Percentiles rank a stretch among this genome's conserved stretches.
These are phyloP conservation scores for Watsonalla binaria DNA, from an alignment of 2,888 invertebrate species.

Conservation along the genomic window DNA sequence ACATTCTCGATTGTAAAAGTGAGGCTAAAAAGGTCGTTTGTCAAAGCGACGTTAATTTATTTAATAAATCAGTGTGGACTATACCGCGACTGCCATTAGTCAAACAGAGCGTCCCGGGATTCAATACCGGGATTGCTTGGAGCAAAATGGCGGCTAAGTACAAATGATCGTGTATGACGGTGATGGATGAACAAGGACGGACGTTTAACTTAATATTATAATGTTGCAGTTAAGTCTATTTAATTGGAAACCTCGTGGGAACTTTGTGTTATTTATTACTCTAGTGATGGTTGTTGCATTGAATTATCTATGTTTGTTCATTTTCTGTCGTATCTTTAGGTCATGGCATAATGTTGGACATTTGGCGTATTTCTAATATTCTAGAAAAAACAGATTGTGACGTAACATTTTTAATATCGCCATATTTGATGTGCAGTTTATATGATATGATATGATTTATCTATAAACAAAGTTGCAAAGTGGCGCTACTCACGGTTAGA, in stretches of 20 bases:
- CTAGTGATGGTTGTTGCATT: neutral
- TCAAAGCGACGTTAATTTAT: slow-evolving; percentile 64
- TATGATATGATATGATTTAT: too few species aligned
- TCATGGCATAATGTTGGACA: neutral
- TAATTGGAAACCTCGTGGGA: slow-evolving; percentile 19
- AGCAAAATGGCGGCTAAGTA: slow-evolving; percentile 38
- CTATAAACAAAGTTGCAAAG: too few species aligned
- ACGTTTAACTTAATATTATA: slow-evolving; percentile 33
- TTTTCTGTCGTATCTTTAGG: neutral
- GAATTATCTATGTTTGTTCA: neutral
- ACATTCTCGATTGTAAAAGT: slow-evolving; percentile 37
- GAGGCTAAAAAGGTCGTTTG: slow-evolving; percentile 46
- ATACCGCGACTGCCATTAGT: slow-evolving; percentile 57
- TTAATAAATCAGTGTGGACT: slow-evolving; percentile 67
- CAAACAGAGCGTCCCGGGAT: slow-evolving; percentile 44
- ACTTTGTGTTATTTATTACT: slow-evolving; percentile 3
- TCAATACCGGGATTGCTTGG: slow-evolving; percentile 47
- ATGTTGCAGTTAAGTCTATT: slow-evolving; percentile 23
- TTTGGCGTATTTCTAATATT: neutral
- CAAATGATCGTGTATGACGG: slow-evolving; percentile 63
- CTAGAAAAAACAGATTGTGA: too few species aligned
- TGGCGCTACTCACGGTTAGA: too few species aligned
- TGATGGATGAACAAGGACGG: slow-evolving; percentile 56
- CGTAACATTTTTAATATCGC: too few species aligned
- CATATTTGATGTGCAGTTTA: too few species aligned